These are phyloP conservation scores for Desoria tigrina DNA, from an alignment of 2,888 invertebrate species.

Conservation along the genomic window DNA sequence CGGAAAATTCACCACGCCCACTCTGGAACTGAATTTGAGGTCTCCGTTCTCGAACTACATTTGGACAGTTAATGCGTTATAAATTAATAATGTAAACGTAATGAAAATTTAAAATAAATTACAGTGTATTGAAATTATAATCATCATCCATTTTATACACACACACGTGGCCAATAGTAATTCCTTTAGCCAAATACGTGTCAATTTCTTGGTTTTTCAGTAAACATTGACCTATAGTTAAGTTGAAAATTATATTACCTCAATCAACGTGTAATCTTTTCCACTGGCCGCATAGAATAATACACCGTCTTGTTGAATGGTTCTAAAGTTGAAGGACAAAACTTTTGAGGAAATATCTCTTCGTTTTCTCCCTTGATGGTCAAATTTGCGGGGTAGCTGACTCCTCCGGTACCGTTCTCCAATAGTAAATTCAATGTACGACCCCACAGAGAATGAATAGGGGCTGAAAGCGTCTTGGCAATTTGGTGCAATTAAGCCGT, in stretches of 20 bases:
- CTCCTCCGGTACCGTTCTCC: constrained; percentile 83
- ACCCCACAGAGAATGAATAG: constrained; percentile 74
- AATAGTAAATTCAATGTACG: constrained; percentile 71
- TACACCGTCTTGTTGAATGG: constrained; percentile 74
- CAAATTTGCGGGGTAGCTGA: constrained; percentile 65
- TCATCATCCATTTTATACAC: no score
- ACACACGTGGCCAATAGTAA: no score
- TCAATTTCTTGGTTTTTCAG: no score
- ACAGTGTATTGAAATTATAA: no score
- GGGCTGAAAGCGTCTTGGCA: constrained; percentile 78
- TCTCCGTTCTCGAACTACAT: constrained; percentile 69
- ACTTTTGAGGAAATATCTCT: constrained; percentile 64
- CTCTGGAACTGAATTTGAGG: constrained; percentile 76
- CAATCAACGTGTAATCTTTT: constrained; percentile 80
- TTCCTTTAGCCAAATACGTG: no score
- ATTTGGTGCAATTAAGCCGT: constrained; percentile 71
- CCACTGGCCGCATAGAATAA: constrained; percentile 84
- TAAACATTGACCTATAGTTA: no score
- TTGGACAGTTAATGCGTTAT: not conserved
- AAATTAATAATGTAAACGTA: no score
- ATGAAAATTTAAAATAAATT: no score
- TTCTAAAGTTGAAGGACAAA: constrained; percentile 78
- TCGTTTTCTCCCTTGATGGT: constrained; percentile 35
- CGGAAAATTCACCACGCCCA: constrained; percentile 65
- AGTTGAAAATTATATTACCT: constrained; percentile 58